phyloP scores from a whole-genome alignment of 2,113 vertebrate genomes.

The Mustela nigripes region DNA sequence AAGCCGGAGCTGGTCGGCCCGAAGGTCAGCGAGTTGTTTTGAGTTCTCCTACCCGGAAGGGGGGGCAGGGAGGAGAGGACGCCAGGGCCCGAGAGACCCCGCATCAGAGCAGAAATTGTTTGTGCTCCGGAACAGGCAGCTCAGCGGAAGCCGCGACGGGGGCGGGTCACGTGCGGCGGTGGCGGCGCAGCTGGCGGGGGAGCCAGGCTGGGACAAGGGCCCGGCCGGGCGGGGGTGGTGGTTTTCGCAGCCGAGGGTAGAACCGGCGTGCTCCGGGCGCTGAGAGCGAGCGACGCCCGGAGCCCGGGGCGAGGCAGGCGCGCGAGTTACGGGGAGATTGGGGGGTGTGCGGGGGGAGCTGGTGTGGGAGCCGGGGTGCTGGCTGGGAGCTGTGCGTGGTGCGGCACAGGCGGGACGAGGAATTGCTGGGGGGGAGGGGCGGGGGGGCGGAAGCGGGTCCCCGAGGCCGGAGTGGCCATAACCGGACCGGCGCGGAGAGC shows the following conservation, averaged over 20 bases:
- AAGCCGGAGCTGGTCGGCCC: constrained; percentile 76
- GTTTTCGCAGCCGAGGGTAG: constrained; percentile 64
- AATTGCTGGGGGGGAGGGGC: not conserved
- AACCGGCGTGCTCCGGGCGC: constrained; percentile 29
- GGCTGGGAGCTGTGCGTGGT: constrained; percentile 19
- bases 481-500: not conserved
- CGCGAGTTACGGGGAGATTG: not conserved
- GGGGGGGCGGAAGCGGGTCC: not conserved
- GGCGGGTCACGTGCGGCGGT: constrained; percentile 81
- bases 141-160: constrained; percentile 77
- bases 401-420: not conserved
- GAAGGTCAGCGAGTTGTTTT: constrained; percentile 81
- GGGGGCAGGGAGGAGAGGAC: constrained; percentile 71
- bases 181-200: constrained; percentile 78
- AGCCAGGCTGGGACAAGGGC: constrained; percentile 69
- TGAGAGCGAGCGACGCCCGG: constrained; percentile 31
- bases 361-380: constrained; percentile 2
- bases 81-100: constrained; percentile 80
- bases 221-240: constrained; percentile 66
- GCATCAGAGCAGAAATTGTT: constrained; percentile 81
- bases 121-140: constrained; percentile 80
- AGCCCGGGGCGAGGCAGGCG: constrained; percentile 43
- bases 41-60: constrained; percentile 75
- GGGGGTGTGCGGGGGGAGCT: not conserved
- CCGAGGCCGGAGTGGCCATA: not conserved